Conservation (phyloP, 2,797 vertebrate genomes). For the Poeciliopsis infans region DNA sequence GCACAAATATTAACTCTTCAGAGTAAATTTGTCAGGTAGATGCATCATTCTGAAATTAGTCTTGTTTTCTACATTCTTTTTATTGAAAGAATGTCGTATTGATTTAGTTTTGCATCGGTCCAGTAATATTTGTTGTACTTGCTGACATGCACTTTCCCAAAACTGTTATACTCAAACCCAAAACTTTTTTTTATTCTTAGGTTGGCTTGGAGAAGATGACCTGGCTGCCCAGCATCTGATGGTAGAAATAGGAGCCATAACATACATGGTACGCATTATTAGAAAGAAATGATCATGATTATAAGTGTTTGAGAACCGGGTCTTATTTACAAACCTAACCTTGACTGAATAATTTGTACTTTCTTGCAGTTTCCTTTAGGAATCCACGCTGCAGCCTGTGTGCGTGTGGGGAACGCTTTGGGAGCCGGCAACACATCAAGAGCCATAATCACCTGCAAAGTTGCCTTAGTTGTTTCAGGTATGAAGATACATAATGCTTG, state of each 20-base stretch:
- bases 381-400: constrained; percentile 83
- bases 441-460: constrained; percentile 83
- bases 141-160: background rate
- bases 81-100: background rate
- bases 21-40: background rate
- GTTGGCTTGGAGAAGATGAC: constrained; percentile 85
- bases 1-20: background rate
- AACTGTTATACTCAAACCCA: background rate
- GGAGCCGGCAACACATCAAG: constrained; percentile 85
- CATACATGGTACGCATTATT: constrained; percentile 85
- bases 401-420: constrained; percentile 92
- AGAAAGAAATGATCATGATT: background rate
- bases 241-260: constrained; percentile 79
- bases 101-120: background rate
- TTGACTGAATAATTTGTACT: constrained; percentile 1
- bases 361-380: constrained; percentile 86
- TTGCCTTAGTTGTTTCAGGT: constrained; percentile 84
- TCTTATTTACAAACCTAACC: background rate
- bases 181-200: constrained; percentile 63
- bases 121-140: background rate
- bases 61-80: background rate
- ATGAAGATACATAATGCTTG: constrained; percentile 22
- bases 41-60: background rate
- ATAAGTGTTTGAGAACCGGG: background rate
- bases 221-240: constrained; percentile 89